phyloP scores from a whole-genome alignment of 2,888 invertebrate species.

The Pilophorus perplexus region DNA sequence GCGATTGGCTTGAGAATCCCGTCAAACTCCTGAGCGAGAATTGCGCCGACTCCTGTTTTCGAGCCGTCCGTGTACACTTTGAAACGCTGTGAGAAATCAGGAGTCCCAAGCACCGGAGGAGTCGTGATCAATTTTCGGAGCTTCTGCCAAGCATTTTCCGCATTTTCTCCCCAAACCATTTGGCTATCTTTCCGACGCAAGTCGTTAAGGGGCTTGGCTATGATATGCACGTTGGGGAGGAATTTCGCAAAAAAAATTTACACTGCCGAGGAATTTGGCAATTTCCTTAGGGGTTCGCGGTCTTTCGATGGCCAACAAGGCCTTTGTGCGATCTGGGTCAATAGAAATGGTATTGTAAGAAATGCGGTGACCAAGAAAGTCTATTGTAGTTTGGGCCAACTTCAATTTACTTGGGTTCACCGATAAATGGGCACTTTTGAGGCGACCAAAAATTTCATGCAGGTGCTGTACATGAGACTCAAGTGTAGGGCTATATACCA shows the following conservation, averaged over 20 bases:
- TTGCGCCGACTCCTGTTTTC: neutral
- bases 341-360: neutral
- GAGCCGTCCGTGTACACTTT: constrained; percentile 10
- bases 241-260: constrained; percentile 49
- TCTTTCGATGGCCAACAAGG: constrained; percentile 34
- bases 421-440: constrained; percentile 44
- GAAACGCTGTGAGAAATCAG: constrained; percentile 6
- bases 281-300: constrained; percentile 44
- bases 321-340: constrained; percentile 34
- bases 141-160: constrained; percentile 4
- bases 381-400: constrained; percentile 29
- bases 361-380: constrained; percentile 38
- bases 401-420: constrained; percentile 47
- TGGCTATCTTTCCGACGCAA: constrained; percentile 16
- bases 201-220: constrained; percentile 47
- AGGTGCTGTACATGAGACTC: constrained; percentile 34
- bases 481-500: constrained; percentile 34
- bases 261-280: constrained; percentile 47
- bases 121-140: neutral
- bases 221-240: constrained; percentile 45
- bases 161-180: neutral
- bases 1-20: neutral
- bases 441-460: constrained; percentile 37
- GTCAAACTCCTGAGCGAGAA: neutral
- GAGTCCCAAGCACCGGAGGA: constrained; percentile 14